Conservation (phyloP, 2,888 invertebrate genomes). For the Orchestes rusci region DNA sequence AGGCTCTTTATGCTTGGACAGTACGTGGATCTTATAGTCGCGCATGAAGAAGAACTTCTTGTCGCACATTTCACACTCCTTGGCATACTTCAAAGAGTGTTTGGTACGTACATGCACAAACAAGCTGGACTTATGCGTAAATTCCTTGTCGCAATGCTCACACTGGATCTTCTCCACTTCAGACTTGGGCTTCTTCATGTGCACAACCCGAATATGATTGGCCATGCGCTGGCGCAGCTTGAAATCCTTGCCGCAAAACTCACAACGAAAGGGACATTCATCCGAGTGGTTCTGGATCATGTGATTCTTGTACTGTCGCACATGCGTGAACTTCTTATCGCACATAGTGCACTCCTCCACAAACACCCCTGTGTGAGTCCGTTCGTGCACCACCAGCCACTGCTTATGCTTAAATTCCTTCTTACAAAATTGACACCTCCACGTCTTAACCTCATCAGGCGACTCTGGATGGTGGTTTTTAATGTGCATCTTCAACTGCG, state of each 20-base stretch:
- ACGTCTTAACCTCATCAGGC: constrained; percentile 34
- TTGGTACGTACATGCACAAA: constrained; percentile 9
- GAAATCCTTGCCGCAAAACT: constrained; percentile 17
- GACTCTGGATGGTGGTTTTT: constrained; percentile 43
- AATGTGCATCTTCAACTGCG: constrained; percentile 26
- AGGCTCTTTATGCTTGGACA: no score
- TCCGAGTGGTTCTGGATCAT: constrained; percentile 24
- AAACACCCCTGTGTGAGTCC: constrained; percentile 6
- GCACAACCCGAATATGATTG: no score
- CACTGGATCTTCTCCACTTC: not conserved
- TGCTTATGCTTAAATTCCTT: constrained; percentile 2
- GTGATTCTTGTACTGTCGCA: constrained; percentile 26
- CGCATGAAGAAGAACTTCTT: constrained; percentile 32
- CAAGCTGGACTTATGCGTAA: constrained; percentile 6
- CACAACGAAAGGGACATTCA: constrained; percentile 20
- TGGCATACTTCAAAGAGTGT: constrained; percentile 11
- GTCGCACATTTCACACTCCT: constrained; percentile 40
- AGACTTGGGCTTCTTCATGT: not conserved
- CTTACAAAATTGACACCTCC: constrained; percentile 6
- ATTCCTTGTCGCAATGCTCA: not conserved
- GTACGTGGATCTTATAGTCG: constrained; percentile 25
- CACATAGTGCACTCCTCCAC: constrained; percentile 9
- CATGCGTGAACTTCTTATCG: constrained; percentile 5
- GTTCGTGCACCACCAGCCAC: constrained; percentile 2
- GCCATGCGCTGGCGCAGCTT: no score